A percentile compares a stretch with the other conserved stretches of the same genome.
Conservation (phyloP, 2,888 invertebrate species). For the Hypomecis punctinalis region DNA sequence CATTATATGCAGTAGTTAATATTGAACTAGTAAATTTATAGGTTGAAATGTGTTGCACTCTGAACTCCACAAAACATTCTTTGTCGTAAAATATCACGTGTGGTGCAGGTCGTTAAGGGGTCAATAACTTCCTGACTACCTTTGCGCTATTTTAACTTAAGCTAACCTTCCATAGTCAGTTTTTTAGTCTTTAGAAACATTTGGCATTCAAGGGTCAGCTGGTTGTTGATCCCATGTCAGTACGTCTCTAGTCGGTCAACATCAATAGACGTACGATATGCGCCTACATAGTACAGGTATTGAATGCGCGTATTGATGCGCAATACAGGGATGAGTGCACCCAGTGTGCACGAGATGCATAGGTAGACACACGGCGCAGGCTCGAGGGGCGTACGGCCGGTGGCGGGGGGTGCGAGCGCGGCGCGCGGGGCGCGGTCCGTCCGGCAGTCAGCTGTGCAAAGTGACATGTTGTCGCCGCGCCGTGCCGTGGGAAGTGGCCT, state of each 20-base stretch:
- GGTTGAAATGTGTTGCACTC: neutral
- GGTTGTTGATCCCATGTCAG: conserved; percentile 10
- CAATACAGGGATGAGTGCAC: conserved; percentile 42
- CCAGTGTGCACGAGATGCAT: conserved; percentile 58
- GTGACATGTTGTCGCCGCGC: conserved; percentile 69
- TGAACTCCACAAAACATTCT: conserved; percentile 33
- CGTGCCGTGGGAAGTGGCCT: conserved; percentile 77
- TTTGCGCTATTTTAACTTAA: conserved; percentile 18
- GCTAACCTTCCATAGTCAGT: conserved; percentile 10
- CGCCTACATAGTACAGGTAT: conserved; percentile 3
- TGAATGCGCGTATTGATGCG: no score
- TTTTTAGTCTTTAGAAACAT: conserved; percentile 9
- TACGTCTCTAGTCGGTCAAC: neutral
- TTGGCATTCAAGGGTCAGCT: conserved; percentile 19
- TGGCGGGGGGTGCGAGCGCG: conserved; percentile 51
- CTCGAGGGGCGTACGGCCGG: conserved; percentile 50
- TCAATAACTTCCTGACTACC: conserved; percentile 70
- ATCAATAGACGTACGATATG: neutral
- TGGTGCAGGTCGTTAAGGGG: conserved; percentile 78
- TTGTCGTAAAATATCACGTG: conserved; percentile 80
- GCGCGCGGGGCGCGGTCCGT: conserved; percentile 60
- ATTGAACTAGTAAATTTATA: neutral
- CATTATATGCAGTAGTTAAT: conserved; percentile 35
- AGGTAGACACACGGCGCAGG: conserved; percentile 64
- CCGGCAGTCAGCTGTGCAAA: conserved; percentile 82